Conservation (phyloP, 2,888 invertebrate genomes). For the Rhamphomyia laevipes region DNA sequence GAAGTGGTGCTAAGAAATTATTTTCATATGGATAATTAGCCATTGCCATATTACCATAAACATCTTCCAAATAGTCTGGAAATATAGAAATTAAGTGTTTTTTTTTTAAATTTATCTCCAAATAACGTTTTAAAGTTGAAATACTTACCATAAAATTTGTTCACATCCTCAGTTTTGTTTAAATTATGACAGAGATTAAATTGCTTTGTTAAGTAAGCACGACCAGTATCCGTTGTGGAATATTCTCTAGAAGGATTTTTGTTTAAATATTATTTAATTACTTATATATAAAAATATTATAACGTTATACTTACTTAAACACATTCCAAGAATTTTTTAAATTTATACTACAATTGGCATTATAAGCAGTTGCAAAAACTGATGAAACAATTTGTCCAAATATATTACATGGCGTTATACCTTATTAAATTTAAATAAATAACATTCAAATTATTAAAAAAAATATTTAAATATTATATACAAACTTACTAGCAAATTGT, state of each 20-base stretch:
- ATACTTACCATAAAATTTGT: conserved; percentile 19
- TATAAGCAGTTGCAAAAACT: conserved; percentile 45
- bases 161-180: conserved; percentile 44
- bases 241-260: conserved; percentile 36
- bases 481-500: conserved; percentile 55
- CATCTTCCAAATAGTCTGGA: conserved; percentile 56
- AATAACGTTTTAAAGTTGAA: background rate
- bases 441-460: background rate
- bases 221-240: conserved; percentile 49
- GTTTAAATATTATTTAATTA: too few relatives aligned
- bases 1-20: conserved; percentile 69
- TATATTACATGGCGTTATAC: conserved; percentile 61
- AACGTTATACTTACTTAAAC: conserved; percentile 45
- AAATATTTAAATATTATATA: background rate
- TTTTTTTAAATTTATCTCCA: background rate
- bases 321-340: conserved; percentile 68
- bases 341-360: conserved; percentile 51
- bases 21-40: conserved; percentile 88
- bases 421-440: background rate
- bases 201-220: conserved; percentile 51
- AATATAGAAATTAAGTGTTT: conserved; percentile 36
- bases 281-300: background rate
- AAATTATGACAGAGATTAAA: conserved; percentile 70
- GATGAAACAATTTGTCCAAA: conserved; percentile 69
- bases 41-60: conserved; percentile 80